phyloP scores from a whole-genome alignment of 2,113 vertebrate genomes.

The Microcebus tavaratra region DNA sequence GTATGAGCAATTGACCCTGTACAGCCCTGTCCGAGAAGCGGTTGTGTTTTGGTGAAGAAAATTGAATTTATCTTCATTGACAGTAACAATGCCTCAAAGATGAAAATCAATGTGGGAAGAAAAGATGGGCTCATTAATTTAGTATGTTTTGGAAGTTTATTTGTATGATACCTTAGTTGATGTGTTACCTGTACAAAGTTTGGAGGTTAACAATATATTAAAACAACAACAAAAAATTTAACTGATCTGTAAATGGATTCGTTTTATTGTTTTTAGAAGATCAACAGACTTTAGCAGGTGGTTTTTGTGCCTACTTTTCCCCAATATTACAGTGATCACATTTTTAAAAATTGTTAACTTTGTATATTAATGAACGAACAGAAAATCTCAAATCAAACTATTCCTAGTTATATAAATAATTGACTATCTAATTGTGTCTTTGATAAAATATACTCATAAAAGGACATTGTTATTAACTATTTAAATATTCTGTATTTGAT shows the following conservation, averaged over 20 bases:
- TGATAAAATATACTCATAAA: neutral
- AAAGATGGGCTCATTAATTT: neutral
- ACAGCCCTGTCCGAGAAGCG: neutral
- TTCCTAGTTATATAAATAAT: neutral
- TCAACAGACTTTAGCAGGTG: neutral
- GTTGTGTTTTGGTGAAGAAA: neutral
- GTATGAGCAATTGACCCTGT: neutral
- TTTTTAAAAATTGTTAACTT: neutral
- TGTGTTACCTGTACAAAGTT: neutral
- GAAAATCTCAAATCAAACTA: neutral
- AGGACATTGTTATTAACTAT: neutral
- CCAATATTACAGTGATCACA: neutral
- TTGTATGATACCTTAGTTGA: neutral
- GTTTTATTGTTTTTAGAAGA: neutral
- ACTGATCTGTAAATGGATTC: neutral
- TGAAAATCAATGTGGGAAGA: neutral
- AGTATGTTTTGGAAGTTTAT: neutral
- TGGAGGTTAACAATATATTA: neutral
- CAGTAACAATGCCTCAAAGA: neutral
- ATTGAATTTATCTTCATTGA: neutral
- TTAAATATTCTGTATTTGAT: neutral
- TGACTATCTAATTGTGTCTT: neutral
- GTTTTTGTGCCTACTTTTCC: neutral
- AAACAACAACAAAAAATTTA: neutral
- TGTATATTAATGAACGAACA: neutral